Evolutionary conservation across 1,140 invertebrate species (phyloP).

Genomic region (Hetaerina americana): DNA sequence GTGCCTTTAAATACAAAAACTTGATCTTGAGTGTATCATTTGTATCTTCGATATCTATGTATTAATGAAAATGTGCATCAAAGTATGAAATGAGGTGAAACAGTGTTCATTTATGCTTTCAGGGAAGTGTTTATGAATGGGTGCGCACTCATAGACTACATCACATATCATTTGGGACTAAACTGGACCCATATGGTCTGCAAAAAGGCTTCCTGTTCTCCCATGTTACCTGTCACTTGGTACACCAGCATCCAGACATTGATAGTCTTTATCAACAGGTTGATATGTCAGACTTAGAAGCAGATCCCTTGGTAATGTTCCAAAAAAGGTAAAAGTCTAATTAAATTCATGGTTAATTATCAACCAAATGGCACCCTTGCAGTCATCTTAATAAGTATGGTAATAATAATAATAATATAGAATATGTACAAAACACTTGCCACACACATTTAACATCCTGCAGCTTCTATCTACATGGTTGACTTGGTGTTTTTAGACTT

Average conservation of each 20-base stretch:
- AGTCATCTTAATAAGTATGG: no score
- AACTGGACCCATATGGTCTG: conserved; percentile 81
- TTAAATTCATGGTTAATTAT: neutral
- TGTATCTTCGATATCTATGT: no score
- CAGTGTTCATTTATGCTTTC: conserved; percentile 21
- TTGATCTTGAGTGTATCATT: no score
- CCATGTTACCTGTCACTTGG: conserved; percentile 51
- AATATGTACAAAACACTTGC: no score
- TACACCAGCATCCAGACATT: conserved; percentile 55
- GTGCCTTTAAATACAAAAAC: no score
- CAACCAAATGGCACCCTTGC: neutral
- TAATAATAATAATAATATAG: no score
- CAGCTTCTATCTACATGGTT: no score
- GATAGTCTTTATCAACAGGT: conserved; percentile 52
- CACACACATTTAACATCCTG: no score
- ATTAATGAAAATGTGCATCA: no score
- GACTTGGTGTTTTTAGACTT: no score
- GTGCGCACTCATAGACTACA: conserved; percentile 75
- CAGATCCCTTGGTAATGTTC: conserved; percentile 71
- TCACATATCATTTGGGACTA: conserved; percentile 75
- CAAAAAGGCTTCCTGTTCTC: conserved; percentile 74
- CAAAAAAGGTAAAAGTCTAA: conserved; percentile 53
- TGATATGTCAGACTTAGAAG: conserved; percentile 75
- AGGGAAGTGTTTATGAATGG: conserved; percentile 66
- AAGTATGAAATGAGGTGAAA: no score